Evolutionary conservation across 1,140 invertebrate genomes (phyloP).

Genomic region (Cyrtorhinus lividipennis): DNA sequence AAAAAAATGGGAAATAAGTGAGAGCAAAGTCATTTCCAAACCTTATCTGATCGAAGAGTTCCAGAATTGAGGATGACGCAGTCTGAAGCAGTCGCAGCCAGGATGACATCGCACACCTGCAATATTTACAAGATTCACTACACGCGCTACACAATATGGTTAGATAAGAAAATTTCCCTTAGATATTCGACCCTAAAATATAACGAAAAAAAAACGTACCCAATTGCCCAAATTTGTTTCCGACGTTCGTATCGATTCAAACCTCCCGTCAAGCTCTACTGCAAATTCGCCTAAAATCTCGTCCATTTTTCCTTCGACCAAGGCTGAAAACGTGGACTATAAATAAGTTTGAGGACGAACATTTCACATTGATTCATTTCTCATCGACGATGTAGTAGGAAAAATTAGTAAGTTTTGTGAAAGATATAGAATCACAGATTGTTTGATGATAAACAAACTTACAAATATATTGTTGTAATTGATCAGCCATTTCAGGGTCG

Average conservation of each 20-base stretch:
- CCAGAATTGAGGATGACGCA: constrained; percentile 75
- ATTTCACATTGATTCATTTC: too few species aligned
- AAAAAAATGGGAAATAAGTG: constrained; percentile 27
- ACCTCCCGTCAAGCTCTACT: constrained; percentile 70
- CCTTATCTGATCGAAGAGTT: constrained; percentile 58
- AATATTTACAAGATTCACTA: not conserved
- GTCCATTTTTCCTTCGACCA: constrained; percentile 67
- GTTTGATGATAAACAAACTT: too few species aligned
- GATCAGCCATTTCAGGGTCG: constrained; percentile 52
- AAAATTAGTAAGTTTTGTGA: too few species aligned
- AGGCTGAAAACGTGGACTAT: constrained; percentile 43
- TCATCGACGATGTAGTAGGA: too few species aligned
- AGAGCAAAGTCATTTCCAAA: constrained; percentile 21
- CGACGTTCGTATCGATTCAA: constrained; percentile 55
- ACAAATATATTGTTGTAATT: constrained; percentile 58
- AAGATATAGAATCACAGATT: too few species aligned
- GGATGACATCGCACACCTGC: constrained; percentile 55
- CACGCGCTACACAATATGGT: too few species aligned
- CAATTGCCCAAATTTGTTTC: constrained; percentile 87
- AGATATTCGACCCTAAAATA: too few species aligned
- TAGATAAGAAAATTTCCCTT: too few species aligned
- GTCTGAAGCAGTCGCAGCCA: constrained; percentile 69
- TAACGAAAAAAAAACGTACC: constrained; percentile 33
- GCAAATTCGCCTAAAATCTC: constrained; percentile 64
- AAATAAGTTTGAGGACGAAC: constrained; percentile 17